Evolutionary conservation across 2,888 invertebrate genomes (phyloP), one percentile per base, ranked within the genome.

Genomic region (Iphiclides podalirius): DNA sequence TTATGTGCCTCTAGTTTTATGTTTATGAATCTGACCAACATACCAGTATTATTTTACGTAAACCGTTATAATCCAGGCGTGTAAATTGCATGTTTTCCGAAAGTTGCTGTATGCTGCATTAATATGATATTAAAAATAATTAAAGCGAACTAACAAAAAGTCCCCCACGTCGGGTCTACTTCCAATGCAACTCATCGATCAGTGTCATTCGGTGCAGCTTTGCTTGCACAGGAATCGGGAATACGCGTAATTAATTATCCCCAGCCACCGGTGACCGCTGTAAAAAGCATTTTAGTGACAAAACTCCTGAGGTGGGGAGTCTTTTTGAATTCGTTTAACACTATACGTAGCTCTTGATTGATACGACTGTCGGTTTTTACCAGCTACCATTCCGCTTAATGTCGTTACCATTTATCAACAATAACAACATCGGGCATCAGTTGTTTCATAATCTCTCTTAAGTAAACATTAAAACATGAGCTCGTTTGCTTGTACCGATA

Each of bases 211-310:
- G 28, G 16, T 23, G 35, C 17, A 28, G 34, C 36, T 47, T 36
- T 13, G 36, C 16, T 47, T 36, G 36, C 26, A 28, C 12, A 12
- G 17, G 28, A 35, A 47, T 41, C 28, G 8, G 17, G n/a, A 46
- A 34, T 14, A 9, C 14, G 37, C 15, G 50, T 48, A 48, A 56
- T 56, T 56, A 58, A 56, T 58, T 53, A 54, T 51, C 42, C 47
- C 31, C 38, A 38, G 42, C 41, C 35, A 37, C 51, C 38, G 52
- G 52, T 45, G 53, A 43, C 52, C 52, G 47, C 49, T 45, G 47
- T 47, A 41, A 47, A 55, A 54, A 49, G 51, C 47, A 36, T 51
- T 57, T 50, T 55, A 51, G 48, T 40, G 43, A 46, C 52, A 42
- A 42, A 49, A 46, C 51, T 51, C 35, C 41, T 41, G 37, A 37